These are phyloP conservation scores for Pantherophis vulpinus DNA, from an alignment of 2,797 vertebrate genomes.

Conservation along the genomic window DNA sequence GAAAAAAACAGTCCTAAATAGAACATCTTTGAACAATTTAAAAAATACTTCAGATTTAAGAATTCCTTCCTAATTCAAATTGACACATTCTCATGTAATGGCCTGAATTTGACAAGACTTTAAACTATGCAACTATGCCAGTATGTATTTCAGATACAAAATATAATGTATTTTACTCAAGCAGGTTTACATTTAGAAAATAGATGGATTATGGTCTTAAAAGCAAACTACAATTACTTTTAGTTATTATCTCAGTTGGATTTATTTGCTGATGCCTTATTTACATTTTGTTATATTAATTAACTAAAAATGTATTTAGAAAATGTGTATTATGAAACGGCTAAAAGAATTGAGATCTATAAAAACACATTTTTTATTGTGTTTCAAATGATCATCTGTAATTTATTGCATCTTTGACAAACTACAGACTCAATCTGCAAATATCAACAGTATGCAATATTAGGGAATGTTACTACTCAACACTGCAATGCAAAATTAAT, in stretches of 20 bases:
- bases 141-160: slow-evolving; percentile 70
- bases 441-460: slow-evolving; percentile 70
- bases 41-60: not conserved
- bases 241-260: slow-evolving; percentile 22
- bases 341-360: not conserved
- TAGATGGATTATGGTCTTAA: slow-evolving; percentile 39
- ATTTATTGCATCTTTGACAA: slow-evolving; percentile 60
- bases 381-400: slow-evolving; percentile 35
- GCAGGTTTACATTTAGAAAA: slow-evolving; percentile 60
- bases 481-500: slow-evolving; percentile 66
- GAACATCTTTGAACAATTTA: not conserved
- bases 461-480: slow-evolving; percentile 68
- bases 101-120: slow-evolving; percentile 63
- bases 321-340: slow-evolving; percentile 19
- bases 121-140: slow-evolving; percentile 72
- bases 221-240: slow-evolving; percentile 58
- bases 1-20: not conserved
- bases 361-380: slow-evolving; percentile 6
- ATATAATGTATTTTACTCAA: slow-evolving; percentile 56
- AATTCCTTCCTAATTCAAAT: not conserved
- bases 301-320: not conserved
- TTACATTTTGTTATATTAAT: not conserved
- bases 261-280: slow-evolving; percentile 33
- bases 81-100: slow-evolving; percentile 8
- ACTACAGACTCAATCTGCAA: slow-evolving; percentile 51